phyloP scores from a whole-genome alignment of 2,888 invertebrate species.

The Latheticus oryzae region DNA sequence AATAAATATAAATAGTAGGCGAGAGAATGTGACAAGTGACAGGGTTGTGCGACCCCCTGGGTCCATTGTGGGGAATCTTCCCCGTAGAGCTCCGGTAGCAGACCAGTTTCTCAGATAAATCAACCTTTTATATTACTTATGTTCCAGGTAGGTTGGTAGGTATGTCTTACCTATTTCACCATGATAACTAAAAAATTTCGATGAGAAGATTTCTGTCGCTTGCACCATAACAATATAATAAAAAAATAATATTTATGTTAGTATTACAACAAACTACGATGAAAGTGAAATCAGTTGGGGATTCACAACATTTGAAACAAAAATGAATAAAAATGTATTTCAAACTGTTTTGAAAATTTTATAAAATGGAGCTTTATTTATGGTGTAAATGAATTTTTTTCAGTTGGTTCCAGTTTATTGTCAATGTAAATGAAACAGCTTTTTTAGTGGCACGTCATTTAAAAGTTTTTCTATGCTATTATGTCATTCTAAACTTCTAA shows the following conservation, averaged over 20 bases:
- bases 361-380: no score
- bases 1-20: constrained; percentile 62
- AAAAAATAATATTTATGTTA: no score
- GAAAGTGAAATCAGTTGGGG: no score
- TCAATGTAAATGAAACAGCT: constrained; percentile 37
- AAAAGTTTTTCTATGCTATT: no score
- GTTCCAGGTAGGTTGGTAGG: constrained; percentile 51
- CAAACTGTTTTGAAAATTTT: no score
- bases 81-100: constrained; percentile 54
- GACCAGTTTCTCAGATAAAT: constrained; percentile 57
- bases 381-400: constrained; percentile 23
- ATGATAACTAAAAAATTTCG: constrained; percentile 34
- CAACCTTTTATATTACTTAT: constrained; percentile 54
- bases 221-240: no score
- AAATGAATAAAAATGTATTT: no score
- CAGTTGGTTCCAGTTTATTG: constrained; percentile 17
- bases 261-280: no score
- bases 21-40: constrained; percentile 61
- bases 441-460: constrained; percentile 44
- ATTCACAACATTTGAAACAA: no score
- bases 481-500: no score
- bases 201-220: constrained; percentile 5
- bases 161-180: constrained; percentile 38
- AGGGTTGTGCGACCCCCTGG: constrained; percentile 58
- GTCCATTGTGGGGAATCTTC: constrained; percentile 51